Evolutionary conservation across 2,888 invertebrate genomes (phyloP), one percentile per base, ranked within the genome.

Genomic region (Ganaspis brasiliensis): DNA sequence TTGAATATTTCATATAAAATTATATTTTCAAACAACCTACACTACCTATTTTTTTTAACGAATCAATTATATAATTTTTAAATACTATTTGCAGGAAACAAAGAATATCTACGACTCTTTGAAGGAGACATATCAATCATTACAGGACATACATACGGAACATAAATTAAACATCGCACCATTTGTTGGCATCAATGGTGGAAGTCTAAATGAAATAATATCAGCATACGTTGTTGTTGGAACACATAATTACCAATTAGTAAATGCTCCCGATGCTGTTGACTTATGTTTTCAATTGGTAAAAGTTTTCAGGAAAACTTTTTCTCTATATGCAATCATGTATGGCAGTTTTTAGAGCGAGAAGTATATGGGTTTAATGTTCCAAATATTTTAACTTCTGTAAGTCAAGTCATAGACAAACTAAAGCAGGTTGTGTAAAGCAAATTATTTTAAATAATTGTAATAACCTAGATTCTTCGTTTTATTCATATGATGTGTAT

Each of bases 151-250:
- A 40, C 73, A 73, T 35, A 37, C 24, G 1, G 73, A 73, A 26
- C 56, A 73, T 21, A 37, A 37, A 19, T 73, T 73, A 37, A 16
- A 21, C 35, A 9, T 35, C 9, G 35, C 35, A 73, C 73, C 59
- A 24, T 73, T 37, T 8, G 73, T 73, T 31, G 24, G 57, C 1
- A 73, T 73, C 40, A 31, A 57, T 57, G 73, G 73, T 14, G 14
- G 24, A 59, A 57, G 56, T 73, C n/a, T 73, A 2, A 24, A 10
- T 59, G n/a, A 35, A 37, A 73, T 57, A 16, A 73, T 59, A 40
- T 31, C 73, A 2, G 73, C 73, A 16, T 59, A 73, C n/a, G 73
- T 73, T 37, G n/a, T 73, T 8, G n/a, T 73, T 40, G 73, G 45
- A 21, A 59, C 35, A 14, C 57, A 57, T 24, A 73, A 35, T 16